A percentile compares a stretch with the other conserved stretches of the same genome.
These are phyloP conservation scores for Dasypolia templi DNA, from an alignment of 2,888 invertebrate genomes.

Conservation along the genomic window DNA sequence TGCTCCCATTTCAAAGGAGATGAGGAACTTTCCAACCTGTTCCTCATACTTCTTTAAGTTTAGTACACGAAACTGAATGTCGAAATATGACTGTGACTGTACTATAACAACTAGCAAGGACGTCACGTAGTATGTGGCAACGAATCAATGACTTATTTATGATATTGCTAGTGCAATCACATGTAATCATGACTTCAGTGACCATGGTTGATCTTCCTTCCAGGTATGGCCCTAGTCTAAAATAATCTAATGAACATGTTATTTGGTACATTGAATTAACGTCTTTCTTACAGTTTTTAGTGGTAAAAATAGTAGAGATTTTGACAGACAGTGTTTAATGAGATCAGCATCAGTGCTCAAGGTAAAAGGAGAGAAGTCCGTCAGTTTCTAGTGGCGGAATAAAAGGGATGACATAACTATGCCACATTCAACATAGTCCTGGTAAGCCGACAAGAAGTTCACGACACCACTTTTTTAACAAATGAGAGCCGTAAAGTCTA, in stretches of 20 bases:
- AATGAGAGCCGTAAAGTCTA: too few species aligned
- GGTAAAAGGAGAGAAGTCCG: too few species aligned
- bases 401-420: too few species aligned
- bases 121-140: constrained; percentile 24
- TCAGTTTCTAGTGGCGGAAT: not conserved
- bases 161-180: constrained; percentile 8
- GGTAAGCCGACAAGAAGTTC: too few species aligned
- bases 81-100: constrained; percentile 43
- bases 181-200: not conserved
- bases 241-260: not conserved
- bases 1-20: not conserved
- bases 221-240: not conserved
- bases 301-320: not conserved
- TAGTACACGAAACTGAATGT: not conserved
- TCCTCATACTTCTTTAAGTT: not conserved
- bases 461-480: too few species aligned
- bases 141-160: not conserved
- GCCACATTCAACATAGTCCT: too few species aligned
- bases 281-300: not conserved
- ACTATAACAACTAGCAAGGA: constrained; percentile 6
- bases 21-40: not conserved
- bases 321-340: not conserved
- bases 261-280: not conserved
- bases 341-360: not conserved
- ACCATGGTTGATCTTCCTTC: constrained; percentile 1